Evolutionary conservation across 2,888 invertebrate species (phyloP).

Genomic region (Homarus gammarus): DNA sequence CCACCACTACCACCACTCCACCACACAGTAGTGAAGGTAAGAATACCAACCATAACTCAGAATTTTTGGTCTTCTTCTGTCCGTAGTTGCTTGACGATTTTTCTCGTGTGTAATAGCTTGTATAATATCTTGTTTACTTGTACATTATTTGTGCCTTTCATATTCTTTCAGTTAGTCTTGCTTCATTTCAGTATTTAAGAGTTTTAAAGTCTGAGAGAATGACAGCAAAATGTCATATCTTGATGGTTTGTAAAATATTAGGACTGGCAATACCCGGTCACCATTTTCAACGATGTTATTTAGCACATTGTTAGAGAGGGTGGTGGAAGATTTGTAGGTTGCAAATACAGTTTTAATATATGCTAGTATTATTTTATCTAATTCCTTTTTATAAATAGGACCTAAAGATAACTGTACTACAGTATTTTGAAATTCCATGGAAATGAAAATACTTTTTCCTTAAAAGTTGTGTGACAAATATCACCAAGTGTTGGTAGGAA

Average conservation of each 20-base stretch:
- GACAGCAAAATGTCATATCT: background rate
- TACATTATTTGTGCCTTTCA: background rate
- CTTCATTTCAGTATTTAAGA: background rate
- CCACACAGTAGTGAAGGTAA: slow-evolving; percentile 73
- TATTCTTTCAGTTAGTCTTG: background rate
- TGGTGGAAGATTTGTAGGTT: no score
- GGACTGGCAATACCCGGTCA: background rate
- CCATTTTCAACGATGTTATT: background rate
- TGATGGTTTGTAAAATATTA: background rate
- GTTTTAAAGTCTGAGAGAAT: background rate
- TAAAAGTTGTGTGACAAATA: background rate
- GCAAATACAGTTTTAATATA: no score
- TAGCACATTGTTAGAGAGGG: no score
- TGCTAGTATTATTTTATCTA: no score
- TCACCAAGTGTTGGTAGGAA: background rate
- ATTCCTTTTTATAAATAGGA: no score
- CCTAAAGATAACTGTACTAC: no score
- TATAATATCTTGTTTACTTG: background rate
- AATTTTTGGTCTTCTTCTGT: background rate
- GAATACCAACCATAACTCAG: background rate
- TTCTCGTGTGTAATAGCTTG: background rate
- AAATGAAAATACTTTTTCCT: background rate
- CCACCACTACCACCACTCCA: slow-evolving; percentile 71
- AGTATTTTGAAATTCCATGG: background rate
- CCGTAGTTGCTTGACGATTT: background rate